A percentile compares a stretch with the other conserved stretches of the same genome.
Conservation (phyloP, 2,797 vertebrate genomes). For the Semaprochilodus insignis region DNA sequence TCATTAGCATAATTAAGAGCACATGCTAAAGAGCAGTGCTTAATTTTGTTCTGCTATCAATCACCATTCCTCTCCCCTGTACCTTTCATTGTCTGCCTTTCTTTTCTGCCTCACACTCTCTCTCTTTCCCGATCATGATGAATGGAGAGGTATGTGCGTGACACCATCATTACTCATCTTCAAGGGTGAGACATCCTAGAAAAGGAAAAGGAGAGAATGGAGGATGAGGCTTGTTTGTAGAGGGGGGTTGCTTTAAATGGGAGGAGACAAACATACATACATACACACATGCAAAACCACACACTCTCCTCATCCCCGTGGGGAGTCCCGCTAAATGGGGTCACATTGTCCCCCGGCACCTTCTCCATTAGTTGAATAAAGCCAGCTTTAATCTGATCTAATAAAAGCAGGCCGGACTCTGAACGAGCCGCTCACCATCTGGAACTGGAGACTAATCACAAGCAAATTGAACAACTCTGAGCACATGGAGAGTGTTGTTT, state of each 20-base stretch:
- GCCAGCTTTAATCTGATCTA: slow-evolving; percentile 49
- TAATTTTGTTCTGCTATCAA: slow-evolving; percentile 75
- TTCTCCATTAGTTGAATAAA: slow-evolving; percentile 53
- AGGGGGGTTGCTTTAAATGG: neutral
- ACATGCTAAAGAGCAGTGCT: slow-evolving; percentile 73
- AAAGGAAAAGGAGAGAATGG: slow-evolving; percentile 58
- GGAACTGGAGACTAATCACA: slow-evolving; percentile 4
- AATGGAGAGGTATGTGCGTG: slow-evolving; percentile 79
- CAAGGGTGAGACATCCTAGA: slow-evolving; percentile 71
- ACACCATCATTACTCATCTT: slow-evolving; percentile 83
- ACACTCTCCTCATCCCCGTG: neutral
- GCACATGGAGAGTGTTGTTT: neutral
- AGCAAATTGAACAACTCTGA: neutral
- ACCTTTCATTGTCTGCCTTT: slow-evolving; percentile 19
- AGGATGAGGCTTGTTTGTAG: slow-evolving; percentile 43
- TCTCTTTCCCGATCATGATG: slow-evolving; percentile 77
- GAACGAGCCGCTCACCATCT: slow-evolving; percentile 6
- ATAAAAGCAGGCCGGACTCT: slow-evolving; percentile 32
- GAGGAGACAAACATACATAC: slow-evolving; percentile 24
- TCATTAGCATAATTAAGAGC: slow-evolving; percentile 76
- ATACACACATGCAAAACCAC: slow-evolving; percentile 14
- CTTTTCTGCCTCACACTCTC: slow-evolving; percentile 19
- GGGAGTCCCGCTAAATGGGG: slow-evolving; percentile 39
- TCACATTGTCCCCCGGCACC: slow-evolving; percentile 40
- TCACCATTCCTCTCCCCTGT: slow-evolving; percentile 61